Percentiles rank a stretch among this genome's conserved stretches.
Conservation (phyloP, 35 echinoderm and acorn worm species). For the Stichopus chloronotus region DNA sequence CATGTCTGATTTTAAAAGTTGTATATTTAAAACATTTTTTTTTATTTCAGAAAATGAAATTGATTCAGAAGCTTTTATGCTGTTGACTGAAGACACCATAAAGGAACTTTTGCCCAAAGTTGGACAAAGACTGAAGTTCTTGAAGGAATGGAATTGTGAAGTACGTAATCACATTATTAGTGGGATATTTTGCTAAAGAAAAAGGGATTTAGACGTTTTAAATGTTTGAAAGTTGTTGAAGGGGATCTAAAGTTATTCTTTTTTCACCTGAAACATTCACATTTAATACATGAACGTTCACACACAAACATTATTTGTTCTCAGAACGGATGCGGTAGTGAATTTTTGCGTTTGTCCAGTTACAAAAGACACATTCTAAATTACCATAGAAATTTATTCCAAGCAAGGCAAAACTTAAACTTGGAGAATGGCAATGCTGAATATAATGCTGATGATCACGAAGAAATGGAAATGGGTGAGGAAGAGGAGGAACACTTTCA, state of each 20-base stretch:
- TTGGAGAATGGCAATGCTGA: neutral
- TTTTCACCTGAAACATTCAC: conserved; percentile 34
- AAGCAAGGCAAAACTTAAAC: neutral
- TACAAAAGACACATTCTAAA: conserved; percentile 9
- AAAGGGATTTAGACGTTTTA: conserved; percentile 26
- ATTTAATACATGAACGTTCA: conserved; percentile 39
- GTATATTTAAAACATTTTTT: neutral
- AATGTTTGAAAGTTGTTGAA: conserved; percentile 1
- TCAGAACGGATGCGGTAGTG: conserved; percentile 17
- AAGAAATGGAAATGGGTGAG: neutral
- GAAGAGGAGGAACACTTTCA: neutral
- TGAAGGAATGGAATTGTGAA: conserved; percentile 13
- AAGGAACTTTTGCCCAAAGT: conserved; percentile 33
- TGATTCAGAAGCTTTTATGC: neutral
- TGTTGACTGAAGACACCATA: conserved; percentile 18
- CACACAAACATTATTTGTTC: neutral
- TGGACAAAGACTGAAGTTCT: conserved; percentile 20
- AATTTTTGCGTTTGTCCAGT: conserved; percentile 21
- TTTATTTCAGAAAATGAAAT: conserved; percentile 26
- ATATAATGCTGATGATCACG: neutral
- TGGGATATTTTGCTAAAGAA: neutral
- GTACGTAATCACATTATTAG: neutral
- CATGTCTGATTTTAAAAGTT: neutral
- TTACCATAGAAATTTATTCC: neutral
- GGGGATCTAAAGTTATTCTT: neutral